A percentile compares a stretch with the other conserved stretches of the same genome.
Evolutionary conservation across 2,888 invertebrate genomes (phyloP).

Genomic region (Melitaea athalia): DNA sequence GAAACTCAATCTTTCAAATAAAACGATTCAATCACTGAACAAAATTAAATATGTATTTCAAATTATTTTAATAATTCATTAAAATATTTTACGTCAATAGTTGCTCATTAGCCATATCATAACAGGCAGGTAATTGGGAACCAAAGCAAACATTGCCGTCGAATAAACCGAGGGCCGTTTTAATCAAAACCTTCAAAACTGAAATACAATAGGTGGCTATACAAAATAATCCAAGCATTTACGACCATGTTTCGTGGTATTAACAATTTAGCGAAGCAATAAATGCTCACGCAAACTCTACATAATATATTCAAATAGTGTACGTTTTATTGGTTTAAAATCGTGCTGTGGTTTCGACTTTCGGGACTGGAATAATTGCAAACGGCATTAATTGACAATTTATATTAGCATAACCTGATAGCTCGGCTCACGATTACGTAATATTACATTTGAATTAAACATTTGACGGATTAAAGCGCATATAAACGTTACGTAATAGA

Average conservation of each 20-base stretch:
- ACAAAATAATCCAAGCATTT: slow-evolving; percentile 57
- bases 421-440: slow-evolving; percentile 29
- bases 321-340: slow-evolving; percentile 53
- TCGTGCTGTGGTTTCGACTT: slow-evolving; percentile 37
- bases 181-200: slow-evolving; percentile 32
- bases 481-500: neutral
- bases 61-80: slow-evolving; percentile 15
- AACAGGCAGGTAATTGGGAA: slow-evolving; percentile 29
- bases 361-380: slow-evolving; percentile 45
- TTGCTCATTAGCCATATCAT: slow-evolving; percentile 22
- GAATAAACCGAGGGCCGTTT: slow-evolving; percentile 28
- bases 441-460: slow-evolving; percentile 27
- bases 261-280: slow-evolving; percentile 68
- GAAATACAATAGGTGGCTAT: slow-evolving; percentile 47
- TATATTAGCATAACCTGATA: slow-evolving; percentile 37
- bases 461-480: slow-evolving; percentile 11
- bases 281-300: slow-evolving; percentile 65
- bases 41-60: neutral
- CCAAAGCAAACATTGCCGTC: slow-evolving; percentile 30
- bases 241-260: slow-evolving; percentile 68
- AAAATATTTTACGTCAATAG: slow-evolving; percentile 16
- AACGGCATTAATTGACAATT: slow-evolving; percentile 43
- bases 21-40: neutral
- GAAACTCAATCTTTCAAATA: neutral
- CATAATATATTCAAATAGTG: slow-evolving; percentile 55